Evolutionary conservation across 2,797 vertebrate genomes (phyloP).

Genomic region (Takifugu rubripes): DNA sequence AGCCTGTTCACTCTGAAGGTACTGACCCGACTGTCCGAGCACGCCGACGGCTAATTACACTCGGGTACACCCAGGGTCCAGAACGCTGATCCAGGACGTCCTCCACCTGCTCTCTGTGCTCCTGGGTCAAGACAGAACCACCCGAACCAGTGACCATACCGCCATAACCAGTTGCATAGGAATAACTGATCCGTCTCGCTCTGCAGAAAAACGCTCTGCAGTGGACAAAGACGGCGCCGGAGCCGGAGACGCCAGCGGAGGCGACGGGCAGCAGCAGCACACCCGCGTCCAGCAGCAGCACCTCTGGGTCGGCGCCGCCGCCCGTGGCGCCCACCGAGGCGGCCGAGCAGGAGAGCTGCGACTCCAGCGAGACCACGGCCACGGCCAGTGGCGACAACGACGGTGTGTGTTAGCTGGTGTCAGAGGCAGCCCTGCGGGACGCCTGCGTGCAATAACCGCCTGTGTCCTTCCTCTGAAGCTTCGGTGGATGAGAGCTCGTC

Average conservation of each 20-base stretch:
- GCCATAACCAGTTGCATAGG: no score
- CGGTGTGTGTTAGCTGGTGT: slow-evolving; percentile 59
- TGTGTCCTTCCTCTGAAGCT: slow-evolving; percentile 53
- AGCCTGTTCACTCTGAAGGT: slow-evolving; percentile 99
- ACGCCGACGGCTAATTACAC: no score
- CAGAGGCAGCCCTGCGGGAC: no score
- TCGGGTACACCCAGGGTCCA: no score
- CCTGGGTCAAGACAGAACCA: no score
- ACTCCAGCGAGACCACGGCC: slow-evolving; percentile 88
- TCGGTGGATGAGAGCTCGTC: slow-evolving; percentile 96
- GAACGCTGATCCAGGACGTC: no score
- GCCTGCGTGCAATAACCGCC: no score
- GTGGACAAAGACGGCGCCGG: slow-evolving; percentile 87
- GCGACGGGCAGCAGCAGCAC: slow-evolving; percentile 28
- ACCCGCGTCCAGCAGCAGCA: slow-evolving; percentile 44
- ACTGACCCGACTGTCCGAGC: slow-evolving; percentile 14
- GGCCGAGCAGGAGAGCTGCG: slow-evolving; percentile 88
- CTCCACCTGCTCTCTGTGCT: no score
- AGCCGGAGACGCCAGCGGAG: slow-evolving; percentile 79
- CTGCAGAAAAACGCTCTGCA: slow-evolving; percentile 92
- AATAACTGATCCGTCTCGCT: no score
- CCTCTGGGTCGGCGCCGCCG: slow-evolving; percentile 32
- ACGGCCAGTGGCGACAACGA: slow-evolving; percentile 88
- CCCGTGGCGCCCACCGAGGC: slow-evolving; percentile 55
- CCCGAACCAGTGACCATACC: no score